Conservation (phyloP, 2,797 vertebrate species). For the Falco concolor region DNA sequence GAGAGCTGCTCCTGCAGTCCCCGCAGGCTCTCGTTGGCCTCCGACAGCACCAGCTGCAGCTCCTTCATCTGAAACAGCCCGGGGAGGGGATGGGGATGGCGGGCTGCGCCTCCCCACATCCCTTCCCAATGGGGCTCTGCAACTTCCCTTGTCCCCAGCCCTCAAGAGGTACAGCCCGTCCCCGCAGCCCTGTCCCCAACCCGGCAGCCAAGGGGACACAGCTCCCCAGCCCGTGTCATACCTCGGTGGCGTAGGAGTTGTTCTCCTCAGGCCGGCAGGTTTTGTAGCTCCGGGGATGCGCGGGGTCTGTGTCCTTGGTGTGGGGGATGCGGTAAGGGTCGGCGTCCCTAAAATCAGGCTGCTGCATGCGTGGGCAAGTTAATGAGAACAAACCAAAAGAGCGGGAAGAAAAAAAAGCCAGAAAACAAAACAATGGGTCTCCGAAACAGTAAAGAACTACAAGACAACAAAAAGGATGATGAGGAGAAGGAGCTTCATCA, state of each 20-base stretch:
- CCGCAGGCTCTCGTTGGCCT: constrained; percentile 79
- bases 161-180: rapidly evolving
- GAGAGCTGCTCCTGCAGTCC: constrained; percentile 82
- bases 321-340: constrained; percentile 69
- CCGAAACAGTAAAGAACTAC: constrained; percentile 79
- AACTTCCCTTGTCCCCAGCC: not conserved
- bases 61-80: constrained; percentile 74
- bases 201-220: rapidly evolving
- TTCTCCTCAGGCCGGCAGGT: constrained; percentile 75
- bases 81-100: not conserved
- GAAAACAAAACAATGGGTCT: constrained; percentile 77
- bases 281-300: constrained; percentile 76
- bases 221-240: constrained; percentile 34
- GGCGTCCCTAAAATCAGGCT: constrained; percentile 89
- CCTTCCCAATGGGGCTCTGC: not conserved
- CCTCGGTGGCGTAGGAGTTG: constrained; percentile 80
- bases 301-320: constrained; percentile 69
- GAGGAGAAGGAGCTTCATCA: constrained; percentile 88
- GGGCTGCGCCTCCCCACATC: not conserved
- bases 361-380: constrained; percentile 84
- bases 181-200: not conserved
- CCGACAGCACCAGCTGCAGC: constrained; percentile 76
- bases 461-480: constrained; percentile 90
- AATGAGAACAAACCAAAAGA: constrained; percentile 76
- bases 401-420: constrained; percentile 69